These are phyloP conservation scores for Ernsta delagoae DNA, from an alignment of 2,888 invertebrate genomes.

Conservation along the genomic window DNA sequence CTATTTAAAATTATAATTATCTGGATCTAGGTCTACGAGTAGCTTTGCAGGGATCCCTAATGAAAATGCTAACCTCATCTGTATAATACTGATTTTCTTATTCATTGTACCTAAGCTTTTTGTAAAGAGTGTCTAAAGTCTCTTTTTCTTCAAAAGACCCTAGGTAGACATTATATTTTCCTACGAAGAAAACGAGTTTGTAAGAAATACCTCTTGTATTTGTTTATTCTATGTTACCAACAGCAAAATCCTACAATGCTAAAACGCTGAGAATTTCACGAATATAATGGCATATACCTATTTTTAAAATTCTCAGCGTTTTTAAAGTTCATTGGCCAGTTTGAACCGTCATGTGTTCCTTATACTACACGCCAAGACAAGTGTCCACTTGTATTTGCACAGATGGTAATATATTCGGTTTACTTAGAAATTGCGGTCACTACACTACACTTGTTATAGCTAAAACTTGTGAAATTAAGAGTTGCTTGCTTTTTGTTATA, in stretches of 20 bases:
- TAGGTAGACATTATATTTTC: too few species aligned
- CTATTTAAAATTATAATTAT: too few species aligned
- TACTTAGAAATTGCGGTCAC: conserved; percentile 23
- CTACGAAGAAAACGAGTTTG: too few species aligned
- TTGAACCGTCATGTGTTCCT: neutral
- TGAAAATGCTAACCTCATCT: too few species aligned
- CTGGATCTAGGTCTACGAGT: too few species aligned
- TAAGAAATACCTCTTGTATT: neutral
- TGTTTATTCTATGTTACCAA: neutral
- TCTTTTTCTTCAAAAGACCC: too few species aligned
- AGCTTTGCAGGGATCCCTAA: too few species aligned
- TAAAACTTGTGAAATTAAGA: conserved; percentile 8
- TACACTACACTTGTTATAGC: conserved; percentile 21
- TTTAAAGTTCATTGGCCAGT: conserved; percentile 23
- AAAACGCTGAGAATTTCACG: too few species aligned
- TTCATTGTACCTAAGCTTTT: too few species aligned
- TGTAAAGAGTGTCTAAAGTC: too few species aligned
- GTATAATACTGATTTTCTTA: too few species aligned
- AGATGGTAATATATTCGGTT: conserved; percentile 24
- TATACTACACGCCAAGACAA: conserved; percentile 17
- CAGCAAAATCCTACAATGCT: neutral
- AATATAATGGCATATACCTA: too few species aligned
- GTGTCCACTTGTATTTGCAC: conserved; percentile 34
- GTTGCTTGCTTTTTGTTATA: neutral
- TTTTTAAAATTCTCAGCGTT: conserved; percentile 1